Evolutionary conservation across 2,888 invertebrate species (phyloP), one percentile per base, ranked within the genome.

Genomic region (Sesia bembeciformis): DNA sequence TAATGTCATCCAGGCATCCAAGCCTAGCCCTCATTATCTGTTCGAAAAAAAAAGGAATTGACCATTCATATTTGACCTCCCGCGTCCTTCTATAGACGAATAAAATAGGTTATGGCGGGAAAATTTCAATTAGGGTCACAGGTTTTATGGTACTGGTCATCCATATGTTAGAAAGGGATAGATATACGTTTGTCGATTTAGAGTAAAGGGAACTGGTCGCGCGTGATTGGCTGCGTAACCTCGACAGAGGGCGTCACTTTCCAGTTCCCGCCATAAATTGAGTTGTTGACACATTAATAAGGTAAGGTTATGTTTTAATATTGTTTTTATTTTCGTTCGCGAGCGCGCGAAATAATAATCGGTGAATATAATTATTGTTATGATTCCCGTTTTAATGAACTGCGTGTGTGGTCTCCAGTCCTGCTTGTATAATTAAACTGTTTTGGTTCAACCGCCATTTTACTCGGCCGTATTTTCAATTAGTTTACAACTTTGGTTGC

Each of bases 221-320:
- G 58, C 65, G 65, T 72, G 70, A 89, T 90, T 90, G 90, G 90
- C 61, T 60, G 73, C 68, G 62, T 62, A 63, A 71, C 69, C 70
- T 72, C 72, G 73, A 77, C 65, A 73, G 77, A 80, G 84, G 89
- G 89, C 89, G 89, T 84, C 70, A 66, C 84, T 81, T 59, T 65
- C 72, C 68, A 59, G 68, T 85, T 85, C 81, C 81, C 86, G 85
- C 89, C 83, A 90, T 90, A 90, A 90, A 90, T 90, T 89, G 89
- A 90, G 90, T 84, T 90, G 90, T 90, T 89, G 90, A 88, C 89
- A 89, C 87, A 81, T 84, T 86, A 84, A 86, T 88, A 89, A 85
- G 84, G 68, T 72, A 74, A 86, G 81, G 84, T 85, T 86, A 86
- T 84, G 85, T 86, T 86, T 82, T 87, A 84, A 85, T 85, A 81